Conservation (phyloP, 2,113 vertebrate species). For the Vombatus ursinus region DNA sequence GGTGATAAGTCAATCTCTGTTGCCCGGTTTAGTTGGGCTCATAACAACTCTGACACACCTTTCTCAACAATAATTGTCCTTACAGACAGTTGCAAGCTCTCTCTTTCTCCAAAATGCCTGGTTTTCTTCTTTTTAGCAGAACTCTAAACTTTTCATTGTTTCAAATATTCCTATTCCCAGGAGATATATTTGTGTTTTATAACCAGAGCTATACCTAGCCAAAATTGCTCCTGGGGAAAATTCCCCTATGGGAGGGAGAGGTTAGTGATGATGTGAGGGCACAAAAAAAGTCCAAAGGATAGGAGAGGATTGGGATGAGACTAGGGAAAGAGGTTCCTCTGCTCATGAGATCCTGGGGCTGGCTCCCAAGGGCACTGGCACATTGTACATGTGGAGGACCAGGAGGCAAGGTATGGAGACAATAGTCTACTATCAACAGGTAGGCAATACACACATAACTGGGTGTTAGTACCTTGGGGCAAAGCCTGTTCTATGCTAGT, state of each 20-base stretch:
- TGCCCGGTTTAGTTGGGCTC: background rate
- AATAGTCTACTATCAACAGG: background rate
- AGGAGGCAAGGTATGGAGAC: background rate
- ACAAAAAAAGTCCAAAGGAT: background rate
- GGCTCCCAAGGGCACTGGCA: no score
- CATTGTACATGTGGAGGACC: background rate
- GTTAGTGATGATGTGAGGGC: background rate
- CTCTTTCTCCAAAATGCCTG: constrained; percentile 5
- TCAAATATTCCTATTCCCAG: background rate
- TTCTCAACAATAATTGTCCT: constrained; percentile 18
- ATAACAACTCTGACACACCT: no score
- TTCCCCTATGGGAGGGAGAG: background rate
- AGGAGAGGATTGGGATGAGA: background rate
- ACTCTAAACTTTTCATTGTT: background rate
- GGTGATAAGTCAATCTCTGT: constrained; percentile 46
- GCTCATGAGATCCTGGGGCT: background rate
- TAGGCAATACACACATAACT: background rate
- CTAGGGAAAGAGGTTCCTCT: background rate
- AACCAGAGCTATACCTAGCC: background rate
- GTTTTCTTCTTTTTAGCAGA: no score
- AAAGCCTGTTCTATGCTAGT: background rate
- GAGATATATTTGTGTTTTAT: background rate
- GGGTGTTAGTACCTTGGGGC: background rate
- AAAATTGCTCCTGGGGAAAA: background rate
- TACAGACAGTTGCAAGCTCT: background rate